Conservation (phyloP, 2,888 invertebrate genomes). For the Disparrhopalites patrizii region DNA sequence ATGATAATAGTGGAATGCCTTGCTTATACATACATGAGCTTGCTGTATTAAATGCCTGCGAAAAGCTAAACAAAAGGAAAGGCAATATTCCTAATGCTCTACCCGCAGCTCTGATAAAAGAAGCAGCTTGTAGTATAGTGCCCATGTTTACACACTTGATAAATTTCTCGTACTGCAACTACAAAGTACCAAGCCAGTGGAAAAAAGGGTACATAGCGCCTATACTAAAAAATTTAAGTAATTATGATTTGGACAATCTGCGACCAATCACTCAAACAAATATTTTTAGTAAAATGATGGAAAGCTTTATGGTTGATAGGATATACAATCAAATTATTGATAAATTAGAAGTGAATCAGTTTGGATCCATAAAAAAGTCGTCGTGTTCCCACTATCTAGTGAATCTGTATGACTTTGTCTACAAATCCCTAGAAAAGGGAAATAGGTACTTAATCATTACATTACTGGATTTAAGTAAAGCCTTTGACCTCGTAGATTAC, state of each 20-base stretch:
- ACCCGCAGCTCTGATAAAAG: background rate
- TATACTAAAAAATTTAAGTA: background rate
- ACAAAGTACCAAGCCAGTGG: background rate
- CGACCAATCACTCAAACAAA: constrained; percentile 13
- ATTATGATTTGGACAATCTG: background rate
- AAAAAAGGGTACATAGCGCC: constrained; percentile 11
- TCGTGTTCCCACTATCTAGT: constrained; percentile 1
- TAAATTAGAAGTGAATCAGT: background rate
- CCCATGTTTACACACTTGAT: background rate
- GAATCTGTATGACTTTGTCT: background rate
- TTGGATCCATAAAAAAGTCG: background rate
- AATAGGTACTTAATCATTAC: constrained; percentile 4
- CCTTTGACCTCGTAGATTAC: constrained; percentile 18
- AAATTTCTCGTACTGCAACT: background rate
- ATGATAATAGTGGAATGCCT: no score
- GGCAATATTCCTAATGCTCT: background rate
- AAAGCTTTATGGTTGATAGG: constrained; percentile 6
- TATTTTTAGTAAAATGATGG: constrained; percentile 5
- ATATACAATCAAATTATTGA: constrained; percentile 6
- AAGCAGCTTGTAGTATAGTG: background rate
- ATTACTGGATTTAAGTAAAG: constrained; percentile 5
- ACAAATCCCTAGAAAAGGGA: background rate
- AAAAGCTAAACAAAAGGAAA: background rate
- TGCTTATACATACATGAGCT: background rate
- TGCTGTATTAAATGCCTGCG: background rate